A percentile compares a stretch with the other conserved stretches of the same genome.
phyloP scores from a whole-genome alignment of 2,797 vertebrate genomes.

The Sylvia borin region DNA sequence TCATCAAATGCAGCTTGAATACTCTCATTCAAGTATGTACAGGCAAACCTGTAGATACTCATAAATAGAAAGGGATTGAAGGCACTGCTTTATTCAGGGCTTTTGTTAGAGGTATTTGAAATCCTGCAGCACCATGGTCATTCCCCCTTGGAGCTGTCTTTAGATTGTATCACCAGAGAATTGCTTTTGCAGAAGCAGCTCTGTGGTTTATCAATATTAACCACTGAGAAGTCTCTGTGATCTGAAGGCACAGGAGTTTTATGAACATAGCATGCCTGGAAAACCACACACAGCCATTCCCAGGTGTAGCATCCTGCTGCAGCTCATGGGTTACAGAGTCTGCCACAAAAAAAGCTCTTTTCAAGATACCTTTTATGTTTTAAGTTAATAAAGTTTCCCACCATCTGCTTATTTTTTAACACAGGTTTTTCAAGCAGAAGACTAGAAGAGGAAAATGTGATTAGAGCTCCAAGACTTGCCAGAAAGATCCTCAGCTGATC shows the following conservation, averaged over 20 bases:
- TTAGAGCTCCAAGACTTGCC: not conserved
- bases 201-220: not conserved
- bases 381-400: not conserved
- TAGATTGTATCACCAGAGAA: not conserved
- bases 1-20: not conserved
- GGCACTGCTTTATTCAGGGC: not conserved
- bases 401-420: constrained; percentile 26
- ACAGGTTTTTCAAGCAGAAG: not conserved
- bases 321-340: not conserved
- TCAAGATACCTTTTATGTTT: not conserved
- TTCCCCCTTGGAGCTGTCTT: not conserved
- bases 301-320: not conserved
- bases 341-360: not conserved
- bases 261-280: not conserved
- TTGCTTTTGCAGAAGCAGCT: not conserved
- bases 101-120: constrained; percentile 11
- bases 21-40: not conserved
- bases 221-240: not conserved
- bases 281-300: not conserved
- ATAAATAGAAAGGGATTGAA: not conserved
- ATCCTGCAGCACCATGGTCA: not conserved
- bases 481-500: constrained; percentile 6
- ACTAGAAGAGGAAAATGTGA: not conserved
- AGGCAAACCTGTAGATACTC: not conserved
- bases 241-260: not conserved